These are phyloP conservation scores for Cervus canadensis DNA, from an alignment of 2,113 vertebrate genomes.

Conservation along the genomic window DNA sequence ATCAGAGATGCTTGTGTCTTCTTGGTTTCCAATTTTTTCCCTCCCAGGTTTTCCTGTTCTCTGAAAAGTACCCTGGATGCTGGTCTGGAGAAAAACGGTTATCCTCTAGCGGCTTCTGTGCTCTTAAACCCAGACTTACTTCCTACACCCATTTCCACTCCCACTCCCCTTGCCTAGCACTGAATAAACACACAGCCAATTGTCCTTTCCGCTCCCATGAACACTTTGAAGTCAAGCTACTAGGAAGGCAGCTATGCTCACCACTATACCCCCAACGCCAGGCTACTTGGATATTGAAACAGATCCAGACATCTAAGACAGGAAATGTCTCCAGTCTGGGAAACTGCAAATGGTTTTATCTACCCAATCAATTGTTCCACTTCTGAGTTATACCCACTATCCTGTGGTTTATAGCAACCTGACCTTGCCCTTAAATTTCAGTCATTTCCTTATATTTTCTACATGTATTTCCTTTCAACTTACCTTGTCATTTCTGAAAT, in stretches of 20 bases:
- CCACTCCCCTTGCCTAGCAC: background rate
- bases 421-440: background rate
- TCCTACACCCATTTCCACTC: background rate
- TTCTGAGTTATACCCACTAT: constrained; percentile 7
- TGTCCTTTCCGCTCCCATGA: constrained; percentile 13
- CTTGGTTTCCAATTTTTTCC: background rate
- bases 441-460: background rate
- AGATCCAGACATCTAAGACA: background rate
- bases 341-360: background rate
- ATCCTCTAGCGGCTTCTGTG: background rate
- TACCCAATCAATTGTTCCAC: background rate
- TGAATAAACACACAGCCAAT: background rate
- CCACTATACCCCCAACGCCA: constrained; percentile 84
- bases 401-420: background rate
- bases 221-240: constrained; percentile 58
- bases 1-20: background rate
- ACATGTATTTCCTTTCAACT: background rate
- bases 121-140: constrained; percentile 43
- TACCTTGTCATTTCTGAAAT: background rate
- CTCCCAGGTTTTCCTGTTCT: constrained; percentile 6
- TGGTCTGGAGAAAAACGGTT: background rate
- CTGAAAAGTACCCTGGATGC: background rate
- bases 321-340: constrained; percentile 41
- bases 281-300: background rate
- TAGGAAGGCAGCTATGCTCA: constrained; percentile 86